These are phyloP conservation scores for Holothuria glaberrima DNA, from an alignment of 35 echinoderm and acorn worm species.

Conservation along the genomic window DNA sequence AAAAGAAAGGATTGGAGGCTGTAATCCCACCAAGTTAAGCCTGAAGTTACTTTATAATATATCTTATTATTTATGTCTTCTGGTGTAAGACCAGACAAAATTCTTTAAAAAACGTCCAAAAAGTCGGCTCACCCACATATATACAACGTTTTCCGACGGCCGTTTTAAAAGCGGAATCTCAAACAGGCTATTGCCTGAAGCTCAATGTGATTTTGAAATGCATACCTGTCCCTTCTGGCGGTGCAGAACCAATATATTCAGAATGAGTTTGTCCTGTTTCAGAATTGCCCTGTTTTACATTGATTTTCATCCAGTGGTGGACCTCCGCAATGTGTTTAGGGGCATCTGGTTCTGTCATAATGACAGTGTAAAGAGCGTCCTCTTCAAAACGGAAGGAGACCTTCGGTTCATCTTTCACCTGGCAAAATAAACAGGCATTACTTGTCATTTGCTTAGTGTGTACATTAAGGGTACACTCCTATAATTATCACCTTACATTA, in stretches of 20 bases:
- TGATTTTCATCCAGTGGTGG: slow-evolving; percentile 70
- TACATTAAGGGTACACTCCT: neutral
- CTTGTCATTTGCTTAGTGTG: neutral
- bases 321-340: slow-evolving; percentile 58
- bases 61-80: too few species aligned
- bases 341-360: slow-evolving; percentile 80
- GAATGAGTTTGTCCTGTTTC: slow-evolving; percentile 55
- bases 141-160: too few species aligned
- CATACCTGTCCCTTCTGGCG: slow-evolving; percentile 80
- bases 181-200: too few species aligned
- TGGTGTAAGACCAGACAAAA: too few species aligned
- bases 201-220: neutral
- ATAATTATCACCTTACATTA: too few species aligned
- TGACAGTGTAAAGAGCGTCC: slow-evolving; percentile 52
- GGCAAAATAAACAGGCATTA: neutral
- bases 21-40: too few species aligned
- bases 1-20: too few species aligned
- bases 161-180: too few species aligned
- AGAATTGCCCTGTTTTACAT: slow-evolving; percentile 44
- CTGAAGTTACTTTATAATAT: too few species aligned
- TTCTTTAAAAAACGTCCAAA: too few species aligned
- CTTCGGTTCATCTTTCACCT: slow-evolving; percentile 58
- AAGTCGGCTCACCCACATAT: too few species aligned
- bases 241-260: slow-evolving; percentile 87
- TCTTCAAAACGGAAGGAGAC: slow-evolving; percentile 44